Evolutionary conservation across 92 coral and sea anemone species (phyloP), one percentile per base, ranked within the genome.

Genomic region (Epizoanthus fatuus): DNA sequence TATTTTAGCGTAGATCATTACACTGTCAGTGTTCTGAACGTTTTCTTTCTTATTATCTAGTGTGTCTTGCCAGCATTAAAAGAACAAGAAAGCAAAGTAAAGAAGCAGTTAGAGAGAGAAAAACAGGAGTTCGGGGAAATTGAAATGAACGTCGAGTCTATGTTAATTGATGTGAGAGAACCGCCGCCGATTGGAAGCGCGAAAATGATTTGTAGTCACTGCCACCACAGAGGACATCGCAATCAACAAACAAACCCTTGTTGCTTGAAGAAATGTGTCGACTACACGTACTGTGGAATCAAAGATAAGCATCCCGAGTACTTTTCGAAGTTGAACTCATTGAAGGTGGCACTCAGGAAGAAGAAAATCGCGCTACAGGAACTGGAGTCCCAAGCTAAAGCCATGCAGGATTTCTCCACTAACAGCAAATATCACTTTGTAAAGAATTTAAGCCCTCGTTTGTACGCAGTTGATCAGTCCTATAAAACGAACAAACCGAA

Each of bases 301-400:
- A 90, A 85, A 29, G 93, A 90, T 4, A 72, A 90, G 56, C 86
- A 89, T 54, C 76, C 89, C 16, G 89, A 89, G 57, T 84, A 83
- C 32, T 84, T 84, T 45, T 3, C 73, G 0, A 72, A 77, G 44
- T 56, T 84, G 19, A 65, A 66, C 35, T 58, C 40, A 56, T 78
- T 89, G 13, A 85, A 89, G 52, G n/a, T 7, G 10, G 81, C 67
- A 13, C 51, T 68, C 13, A 84, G 51, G 83, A 84, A 63, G 32
- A 89, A 77, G n/a, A 12, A 6, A 6, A 64, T 35, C 20, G 77
- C 60, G 5, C 62, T 78, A 9, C 40, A 85, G 49, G 66, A 78
- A 15, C 81, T 76, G 32, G 75, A 84, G 44, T 74, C 54, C 15
- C 86, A 89, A 72, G 6, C 80, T 5, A 56, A 70, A 55, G 56